Evolutionary conservation across 2,888 invertebrate species (phyloP), one percentile per base, ranked within the genome.

Genomic region (Habrosyne pyritoides): DNA sequence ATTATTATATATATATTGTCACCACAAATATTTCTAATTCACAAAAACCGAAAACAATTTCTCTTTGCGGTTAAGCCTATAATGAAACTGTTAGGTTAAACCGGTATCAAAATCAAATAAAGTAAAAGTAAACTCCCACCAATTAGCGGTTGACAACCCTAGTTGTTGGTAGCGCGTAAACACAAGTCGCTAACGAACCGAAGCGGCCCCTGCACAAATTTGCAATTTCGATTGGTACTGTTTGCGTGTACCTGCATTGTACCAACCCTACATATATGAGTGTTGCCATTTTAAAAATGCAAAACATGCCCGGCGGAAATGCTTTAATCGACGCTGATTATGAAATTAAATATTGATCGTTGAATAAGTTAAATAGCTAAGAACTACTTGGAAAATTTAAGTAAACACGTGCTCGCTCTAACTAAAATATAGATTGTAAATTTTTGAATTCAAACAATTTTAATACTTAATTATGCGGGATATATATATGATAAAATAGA

Each of bases 141-240:
- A 87, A 90, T 91, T 91, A 89, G 85, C 72, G 79, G 84, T 82
- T 77, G 87, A 68, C 88, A 89, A 67, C 91, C 90, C 89, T 89
- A 83, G 83, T 79, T 82, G 84, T 76, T 76, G 84, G 84, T 83
- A 80, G 82, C 83, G 85, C 87, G 89, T 89, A 89, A 91, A 91
- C 90, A 91, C 89, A 89, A 88, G 88, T 88, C 86, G 84, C 89
- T 92, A 92, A 92, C 91, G 91, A 92, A 92, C 89, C 90, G 84
- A 77, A 77, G 80, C 86, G 82, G 87, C 84, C 87, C 89, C 88
- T 91, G 90, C 91, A 89, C 90, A 89, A 89, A 92, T 91, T 91
- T 92, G 91, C 91, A 92, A 91, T 91, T 91, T 91, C 91, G 89
- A 92, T 91, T 92, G 89, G 80, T 73, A 70, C 78, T 82, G 84